Evolutionary conservation across 2,888 invertebrate species (phyloP).

Genomic region (Amorpha juglandis): DNA sequence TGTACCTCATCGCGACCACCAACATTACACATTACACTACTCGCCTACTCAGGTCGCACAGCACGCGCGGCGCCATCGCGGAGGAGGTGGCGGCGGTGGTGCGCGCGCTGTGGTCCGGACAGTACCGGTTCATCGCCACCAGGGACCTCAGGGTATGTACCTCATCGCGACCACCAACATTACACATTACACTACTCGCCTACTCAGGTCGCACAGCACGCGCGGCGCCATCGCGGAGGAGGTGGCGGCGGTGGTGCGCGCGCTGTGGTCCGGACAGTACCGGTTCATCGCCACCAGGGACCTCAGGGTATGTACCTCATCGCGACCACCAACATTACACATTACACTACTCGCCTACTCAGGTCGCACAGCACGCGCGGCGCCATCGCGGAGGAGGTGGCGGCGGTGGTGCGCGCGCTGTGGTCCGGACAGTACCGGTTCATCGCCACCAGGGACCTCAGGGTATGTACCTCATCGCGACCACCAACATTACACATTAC

Average conservation of each 20-base stretch:
- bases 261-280: constrained; percentile 92
- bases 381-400: constrained; percentile 92
- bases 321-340: too few species aligned
- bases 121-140: constrained; percentile 91
- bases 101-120: constrained; percentile 91
- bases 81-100: constrained; percentile 93
- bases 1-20: constrained; percentile 31
- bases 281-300: constrained; percentile 91
- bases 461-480: too few species aligned
- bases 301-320: too few species aligned
- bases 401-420: constrained; percentile 90
- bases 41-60: constrained; percentile 72
- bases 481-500: too few species aligned
- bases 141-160: constrained; percentile 89
- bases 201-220: too few species aligned
- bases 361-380: too few species aligned
- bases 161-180: not conserved
- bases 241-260: constrained; percentile 91
- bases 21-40: not conserved
- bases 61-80: constrained; percentile 89
- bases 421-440: constrained; percentile 93
- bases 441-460: constrained; percentile 90
- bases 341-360: too few species aligned
- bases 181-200: not conserved
- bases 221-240: constrained; percentile 92